A percentile compares a stretch with the other conserved stretches of the same genome.
phyloP scores from a whole-genome alignment of 1,140 invertebrate species.

The Charaxes varanes region DNA sequence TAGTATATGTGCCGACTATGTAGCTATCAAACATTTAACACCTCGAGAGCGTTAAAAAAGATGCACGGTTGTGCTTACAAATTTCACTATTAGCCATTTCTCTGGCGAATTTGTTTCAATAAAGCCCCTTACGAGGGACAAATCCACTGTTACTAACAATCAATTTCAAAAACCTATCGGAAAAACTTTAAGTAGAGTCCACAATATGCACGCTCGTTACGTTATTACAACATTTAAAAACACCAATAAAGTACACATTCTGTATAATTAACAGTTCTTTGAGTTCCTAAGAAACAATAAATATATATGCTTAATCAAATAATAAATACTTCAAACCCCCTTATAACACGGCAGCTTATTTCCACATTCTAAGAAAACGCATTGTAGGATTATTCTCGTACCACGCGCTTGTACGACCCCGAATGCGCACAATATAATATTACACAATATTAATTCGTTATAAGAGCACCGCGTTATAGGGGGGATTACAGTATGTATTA shows the following conservation, averaged over 20 bases:
- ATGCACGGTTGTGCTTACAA: constrained; percentile 58
- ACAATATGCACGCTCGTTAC: constrained; percentile 9
- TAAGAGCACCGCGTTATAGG: no score
- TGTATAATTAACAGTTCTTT: not conserved
- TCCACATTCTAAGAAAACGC: no score
- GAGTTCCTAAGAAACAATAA: constrained; percentile 3
- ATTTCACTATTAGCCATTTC: constrained; percentile 27
- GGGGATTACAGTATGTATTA: no score
- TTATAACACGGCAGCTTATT: no score
- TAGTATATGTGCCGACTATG: not conserved
- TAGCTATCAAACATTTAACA: constrained; percentile 50
- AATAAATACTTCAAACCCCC: no score
- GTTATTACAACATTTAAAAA: constrained; percentile 20
- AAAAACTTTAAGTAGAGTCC: constrained; percentile 30
- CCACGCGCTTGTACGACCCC: no score
- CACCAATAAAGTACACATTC: constrained; percentile 5
- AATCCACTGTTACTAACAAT: constrained; percentile 47
- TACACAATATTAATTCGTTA: no score
- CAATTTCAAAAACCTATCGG: constrained; percentile 72
- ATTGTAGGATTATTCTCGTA: no score
- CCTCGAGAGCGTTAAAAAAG: constrained; percentile 37
- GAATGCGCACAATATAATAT: no score
- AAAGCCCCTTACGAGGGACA: constrained; percentile 32
- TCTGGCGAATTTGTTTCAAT: constrained; percentile 32
- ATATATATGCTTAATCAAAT: constrained; percentile 9